Base-by-base conservation (phyloP, 2,797 vertebrate genomes). In the Rousettus madagascariensis region DNA sequence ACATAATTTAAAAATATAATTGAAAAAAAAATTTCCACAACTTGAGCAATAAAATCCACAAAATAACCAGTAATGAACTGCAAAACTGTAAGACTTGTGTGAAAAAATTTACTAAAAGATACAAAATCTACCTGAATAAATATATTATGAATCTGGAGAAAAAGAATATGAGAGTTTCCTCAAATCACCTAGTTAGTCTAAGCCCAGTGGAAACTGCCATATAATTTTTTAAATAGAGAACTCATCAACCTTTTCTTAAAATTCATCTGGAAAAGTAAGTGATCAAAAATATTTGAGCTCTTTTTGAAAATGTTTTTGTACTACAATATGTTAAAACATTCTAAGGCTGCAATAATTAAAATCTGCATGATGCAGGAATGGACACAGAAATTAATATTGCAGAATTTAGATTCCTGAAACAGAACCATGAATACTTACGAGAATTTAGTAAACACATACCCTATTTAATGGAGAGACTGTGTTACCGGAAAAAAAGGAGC, bases 401-500 rank as follows among this genome's bases (percentile, higher is more conserved):
- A 88, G 69, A 86, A 72, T 61, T 79, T 84, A 49, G 55, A 91
- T 93, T 96, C 83, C 95, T 79, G 63, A 96, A 91, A 90, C 57
- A 94, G 41, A 89, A 6, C 55, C 36, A 66, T 53, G 28, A 41
- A 41, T 33, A 74, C 72, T 90, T 95, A 91, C 19, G 15, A 65
- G 86, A 96, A 97, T 89, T 82, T 51, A 89, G 77, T 75, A 43
- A 12, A 83, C 12, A 51, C 16, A 30, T 26, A 36, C 59, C 49
- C 86, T 90, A 20, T 46, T 93, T 91, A 95, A 69, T 78, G 79
- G 83, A 79, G 19, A 28, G 59, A 46, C n/a, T 30, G 3, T 83
- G 53, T 95, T 97, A 95, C 91, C 75, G 92, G 79, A 93, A 96
- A 49, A 96, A 96, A 72, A 94, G 66, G 41, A 77, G 30, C 46